These are phyloP conservation scores for Cryptocephalus moraei DNA, from an alignment of 2,888 invertebrate genomes.

Conservation along the genomic window DNA sequence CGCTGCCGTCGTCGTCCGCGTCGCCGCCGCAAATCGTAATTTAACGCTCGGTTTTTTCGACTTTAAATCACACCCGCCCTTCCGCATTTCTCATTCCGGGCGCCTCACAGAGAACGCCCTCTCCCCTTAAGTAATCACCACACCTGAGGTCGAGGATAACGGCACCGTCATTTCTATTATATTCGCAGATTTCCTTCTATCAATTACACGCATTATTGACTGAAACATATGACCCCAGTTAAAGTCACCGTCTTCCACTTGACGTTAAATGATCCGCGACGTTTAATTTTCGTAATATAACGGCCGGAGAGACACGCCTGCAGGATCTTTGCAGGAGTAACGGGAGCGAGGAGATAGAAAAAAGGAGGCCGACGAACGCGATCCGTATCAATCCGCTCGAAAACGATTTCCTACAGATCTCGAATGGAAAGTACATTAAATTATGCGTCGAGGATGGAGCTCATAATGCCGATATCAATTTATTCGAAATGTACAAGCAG, in stretches of 20 bases:
- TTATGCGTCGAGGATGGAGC: no score
- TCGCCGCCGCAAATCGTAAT: no score
- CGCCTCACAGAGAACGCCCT: neutral
- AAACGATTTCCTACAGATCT: no score
- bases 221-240: constrained; percentile 20
- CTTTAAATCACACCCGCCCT: constrained; percentile 1
- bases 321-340: no score
- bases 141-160: constrained; percentile 9
- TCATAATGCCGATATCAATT: no score
- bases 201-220: constrained; percentile 26
- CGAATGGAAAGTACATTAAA: no score
- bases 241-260: constrained; percentile 12
- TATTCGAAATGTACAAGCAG: no score
- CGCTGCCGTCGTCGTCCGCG: no score
- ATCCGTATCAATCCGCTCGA: no score
- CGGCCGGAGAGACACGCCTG: neutral
- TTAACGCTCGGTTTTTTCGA: neutral
- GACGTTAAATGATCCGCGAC: constrained; percentile 18
- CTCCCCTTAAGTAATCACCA: constrained; percentile 1
- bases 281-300: constrained; percentile 15
- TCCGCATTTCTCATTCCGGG: no score
- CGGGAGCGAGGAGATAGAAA: no score
- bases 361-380: no score
- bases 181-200: constrained; percentile 12
- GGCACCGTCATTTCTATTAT: constrained; percentile 5